These are phyloP conservation scores for Neolamprologus sp. DNA, from an alignment of 2,113 vertebrate species.

Conservation along the genomic window DNA sequence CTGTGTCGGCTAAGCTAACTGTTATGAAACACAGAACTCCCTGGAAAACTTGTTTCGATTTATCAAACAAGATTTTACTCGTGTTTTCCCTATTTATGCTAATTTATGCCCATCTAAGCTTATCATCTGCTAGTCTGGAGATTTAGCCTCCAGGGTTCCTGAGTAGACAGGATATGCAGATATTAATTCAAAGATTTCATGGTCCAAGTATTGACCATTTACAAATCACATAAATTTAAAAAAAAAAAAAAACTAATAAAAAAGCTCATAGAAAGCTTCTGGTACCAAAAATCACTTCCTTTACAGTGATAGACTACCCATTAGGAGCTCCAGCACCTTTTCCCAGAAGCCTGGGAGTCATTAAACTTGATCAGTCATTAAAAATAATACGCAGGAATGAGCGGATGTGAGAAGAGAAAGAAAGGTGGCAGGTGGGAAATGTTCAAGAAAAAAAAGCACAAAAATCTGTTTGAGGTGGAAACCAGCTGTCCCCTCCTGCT, in stretches of 20 bases:
- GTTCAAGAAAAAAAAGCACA: not conserved
- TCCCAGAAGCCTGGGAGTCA: fast-evolving
- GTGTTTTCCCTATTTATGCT: not conserved
- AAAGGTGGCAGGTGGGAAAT: not conserved
- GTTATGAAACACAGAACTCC: not conserved
- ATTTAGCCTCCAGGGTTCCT: not conserved
- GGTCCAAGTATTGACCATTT: not conserved
- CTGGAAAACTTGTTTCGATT: not conserved
- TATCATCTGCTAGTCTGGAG: not conserved
- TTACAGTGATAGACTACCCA: not conserved
- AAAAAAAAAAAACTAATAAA: too few species aligned
- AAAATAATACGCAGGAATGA: not conserved
- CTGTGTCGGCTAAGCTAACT: not conserved
- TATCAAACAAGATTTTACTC: not conserved
- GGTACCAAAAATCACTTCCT: not conserved
- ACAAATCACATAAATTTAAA: not conserved
- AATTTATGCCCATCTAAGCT: not conserved
- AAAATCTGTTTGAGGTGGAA: not conserved
- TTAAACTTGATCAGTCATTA: not conserved
- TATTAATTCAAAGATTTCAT: not conserved
- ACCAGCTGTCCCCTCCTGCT: not conserved
- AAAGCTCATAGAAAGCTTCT: not conserved
- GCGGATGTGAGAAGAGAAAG: not conserved
- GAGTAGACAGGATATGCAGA: not conserved
- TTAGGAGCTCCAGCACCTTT: not conserved